Percentiles rank a stretch among this genome's conserved stretches.
Conservation (phyloP, 2,113 vertebrate species). For the Electrona antarctica region DNA sequence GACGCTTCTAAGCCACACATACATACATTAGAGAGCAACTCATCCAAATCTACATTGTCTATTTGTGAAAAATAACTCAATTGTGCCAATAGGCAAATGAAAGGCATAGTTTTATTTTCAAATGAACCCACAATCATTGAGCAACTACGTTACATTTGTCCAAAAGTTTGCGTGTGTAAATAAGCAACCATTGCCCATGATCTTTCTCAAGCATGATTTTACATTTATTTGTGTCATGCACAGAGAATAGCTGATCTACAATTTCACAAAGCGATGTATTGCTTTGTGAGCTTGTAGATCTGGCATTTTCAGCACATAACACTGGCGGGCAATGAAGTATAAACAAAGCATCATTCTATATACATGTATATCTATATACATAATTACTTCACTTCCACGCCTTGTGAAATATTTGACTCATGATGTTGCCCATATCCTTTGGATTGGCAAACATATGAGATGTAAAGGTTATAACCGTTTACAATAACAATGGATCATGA, state of each 20-base stretch:
- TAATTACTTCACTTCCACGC: slow-evolving; percentile 42
- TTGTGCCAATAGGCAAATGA: slow-evolving; percentile 13
- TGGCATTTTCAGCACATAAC: no score
- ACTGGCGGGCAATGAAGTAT: no score
- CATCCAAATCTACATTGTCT: not conserved
- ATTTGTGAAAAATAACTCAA: not conserved
- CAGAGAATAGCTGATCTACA: no score
- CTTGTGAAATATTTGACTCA: slow-evolving; percentile 40
- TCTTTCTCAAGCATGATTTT: slow-evolving; percentile 30
- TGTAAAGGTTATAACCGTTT: slow-evolving; percentile 71
- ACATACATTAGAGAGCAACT: not conserved
- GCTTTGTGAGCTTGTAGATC: no score
- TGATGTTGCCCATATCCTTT: slow-evolving; percentile 56
- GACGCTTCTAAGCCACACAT: not conserved
- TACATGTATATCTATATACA: slow-evolving; percentile 72
- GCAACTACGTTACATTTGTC: slow-evolving; percentile 44
- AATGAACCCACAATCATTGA: slow-evolving; percentile 47
- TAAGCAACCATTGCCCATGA: slow-evolving; percentile 50
- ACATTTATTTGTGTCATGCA: no score
- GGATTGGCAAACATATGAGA: slow-evolving; percentile 62
- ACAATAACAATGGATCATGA: slow-evolving; percentile 40
- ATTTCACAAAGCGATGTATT: no score
- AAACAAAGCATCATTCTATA: slow-evolving; percentile 50
- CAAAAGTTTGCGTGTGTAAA: slow-evolving; percentile 45
- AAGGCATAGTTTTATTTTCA: slow-evolving; percentile 60